Evolutionary conservation across 1,140 invertebrate genomes (phyloP), one percentile per base, ranked within the genome.

Genomic region (Dreissena polymorpha): DNA sequence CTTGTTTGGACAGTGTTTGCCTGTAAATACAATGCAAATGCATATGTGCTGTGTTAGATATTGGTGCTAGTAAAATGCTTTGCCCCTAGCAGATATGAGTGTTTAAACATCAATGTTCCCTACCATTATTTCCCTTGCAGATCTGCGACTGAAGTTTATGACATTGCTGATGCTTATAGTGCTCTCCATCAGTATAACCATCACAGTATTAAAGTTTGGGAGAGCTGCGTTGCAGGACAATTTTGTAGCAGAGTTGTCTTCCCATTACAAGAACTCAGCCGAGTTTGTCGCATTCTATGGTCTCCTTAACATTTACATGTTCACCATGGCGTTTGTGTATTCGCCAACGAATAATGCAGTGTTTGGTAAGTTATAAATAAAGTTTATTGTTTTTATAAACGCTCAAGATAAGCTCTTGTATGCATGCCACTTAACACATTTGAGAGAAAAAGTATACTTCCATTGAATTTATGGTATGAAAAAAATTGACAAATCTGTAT

Each of bases 251-350:
- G 95, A 97, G 73, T 93, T 98, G 12, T 96, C 95, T 5, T 97
- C 96, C 63, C 96, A 96, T 91, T 97, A 98, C 91, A 95, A 96
- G 79, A 98, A 96, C 83, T 98, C 97, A 0, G 97, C 96, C 3
- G 97, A 98, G 89, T 99, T 98, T 93, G 97, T 99, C 95, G 96
- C 97, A 7, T 96, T 98, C 86, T 99, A 99, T 92, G 97, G 97
- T n/a, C 94, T 99, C 39, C 94, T 98, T 2, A 99, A 99, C 94
- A 97, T 98, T 92, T 98, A 98, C 91, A 92, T 99, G 60, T 98
- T 97, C 91, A 96, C 96, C 0, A 97, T 99, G 96, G 97, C 97
- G 2, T 99, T 98, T 93, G 97, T 99, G 10, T 99, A 99, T 92
- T 97, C 98, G 0, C 97, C 98, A 0, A 95, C 85, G 7, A 96